Evolutionary conservation across 2,888 invertebrate species (phyloP), one percentile per base, ranked within the genome.

Genomic region (Magallana nippona): DNA sequence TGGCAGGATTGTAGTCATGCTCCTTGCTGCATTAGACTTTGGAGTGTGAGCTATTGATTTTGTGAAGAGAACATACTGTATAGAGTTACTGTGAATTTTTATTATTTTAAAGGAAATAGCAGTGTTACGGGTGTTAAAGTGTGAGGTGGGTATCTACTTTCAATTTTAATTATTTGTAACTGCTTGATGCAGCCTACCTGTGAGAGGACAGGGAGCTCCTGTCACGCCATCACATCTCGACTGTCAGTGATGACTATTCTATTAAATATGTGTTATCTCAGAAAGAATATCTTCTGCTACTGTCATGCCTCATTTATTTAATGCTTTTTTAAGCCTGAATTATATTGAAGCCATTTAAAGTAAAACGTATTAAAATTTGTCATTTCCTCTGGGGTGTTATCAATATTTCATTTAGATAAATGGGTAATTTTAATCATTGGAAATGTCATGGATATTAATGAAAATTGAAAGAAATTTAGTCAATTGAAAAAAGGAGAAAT

Each of bases 91-190:
- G 71, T 71, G 71, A 71, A 71, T 71, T 71, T 71, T 71, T 71
- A 22, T 10, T 71, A 11, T 71, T 71, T 71, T 22, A 71, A 44
- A 71, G 71, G 71, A 71, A 71, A 71, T 71, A 71, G 13, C 71
- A 71, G 71, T 32, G 27, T 15, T 27, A 27, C 71, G 27, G 27
- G 71, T 71, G 71, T 71, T 10, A 27, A 71, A 71, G 71, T 71
- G 71, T 71, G 71, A 71, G 71, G 71, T 71, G 71, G 71, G 71
- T 71, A 71, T 71, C 71, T 71, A 71, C 71, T 71, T 71, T 71
- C 71, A 71, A 32, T 71, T 71, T 71, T 71, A 71, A 71, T 71
- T 27, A 71, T 71, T 71, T 71, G 71, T 71, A 27, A 71, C 22
- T 71, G 71, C 71, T 71, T 71, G 71, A 71, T 11, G 27, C 32